Conservation (phyloP, 2,888 invertebrate genomes). For the Diplolepis rosae region DNA sequence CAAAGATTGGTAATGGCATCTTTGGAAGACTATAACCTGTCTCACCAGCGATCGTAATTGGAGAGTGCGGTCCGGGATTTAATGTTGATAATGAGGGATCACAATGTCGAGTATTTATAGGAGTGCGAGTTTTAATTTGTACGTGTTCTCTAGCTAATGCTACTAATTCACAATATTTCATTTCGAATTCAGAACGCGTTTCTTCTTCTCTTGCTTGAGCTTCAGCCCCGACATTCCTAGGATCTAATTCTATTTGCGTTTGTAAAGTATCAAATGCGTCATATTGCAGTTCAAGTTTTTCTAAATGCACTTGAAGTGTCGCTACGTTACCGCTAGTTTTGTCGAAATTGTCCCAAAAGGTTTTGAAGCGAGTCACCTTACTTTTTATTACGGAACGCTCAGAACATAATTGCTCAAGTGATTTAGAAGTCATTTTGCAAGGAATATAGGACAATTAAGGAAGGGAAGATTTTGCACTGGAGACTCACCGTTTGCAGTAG, state of each 20-base stretch:
- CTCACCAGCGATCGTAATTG: background rate
- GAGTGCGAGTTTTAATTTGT: background rate
- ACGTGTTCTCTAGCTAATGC: background rate
- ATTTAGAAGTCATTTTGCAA: background rate
- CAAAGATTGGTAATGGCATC: background rate
- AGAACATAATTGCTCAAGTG: background rate
- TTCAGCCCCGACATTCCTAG: no score
- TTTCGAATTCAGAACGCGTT: background rate
- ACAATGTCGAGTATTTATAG: no score
- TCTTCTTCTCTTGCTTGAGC: background rate
- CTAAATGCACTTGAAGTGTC: background rate
- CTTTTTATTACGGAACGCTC: background rate
- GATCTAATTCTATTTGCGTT: slow-evolving; percentile 12
- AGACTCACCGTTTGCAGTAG: background rate
- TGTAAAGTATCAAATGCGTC: background rate
- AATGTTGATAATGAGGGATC: background rate
- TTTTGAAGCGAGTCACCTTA: background rate
- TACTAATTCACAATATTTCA: background rate
- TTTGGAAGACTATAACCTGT: background rate
- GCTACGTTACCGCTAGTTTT: background rate
- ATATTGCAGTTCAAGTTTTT: background rate
- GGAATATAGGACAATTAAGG: background rate
- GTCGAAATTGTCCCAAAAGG: background rate
- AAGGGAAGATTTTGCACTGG: background rate
- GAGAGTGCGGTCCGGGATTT: background rate